phyloP scores from a whole-genome alignment of 2,113 vertebrate species.

The Brachirus orientalis region DNA sequence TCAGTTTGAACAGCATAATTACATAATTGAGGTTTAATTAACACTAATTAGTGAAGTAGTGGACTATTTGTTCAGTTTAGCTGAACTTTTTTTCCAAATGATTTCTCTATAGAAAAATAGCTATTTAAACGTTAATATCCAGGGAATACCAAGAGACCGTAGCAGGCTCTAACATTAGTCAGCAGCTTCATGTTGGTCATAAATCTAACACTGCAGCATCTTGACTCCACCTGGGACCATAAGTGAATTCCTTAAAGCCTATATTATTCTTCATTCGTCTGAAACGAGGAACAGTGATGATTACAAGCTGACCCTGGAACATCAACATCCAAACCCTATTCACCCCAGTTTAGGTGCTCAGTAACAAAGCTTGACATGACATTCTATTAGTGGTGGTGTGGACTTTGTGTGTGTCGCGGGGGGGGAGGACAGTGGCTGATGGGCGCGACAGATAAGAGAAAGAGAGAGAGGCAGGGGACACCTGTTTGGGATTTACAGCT shows the following conservation, averaged over 20 bases:
- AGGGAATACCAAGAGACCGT: slow-evolving; percentile 42
- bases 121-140: slow-evolving; percentile 53
- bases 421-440: slow-evolving; percentile 45
- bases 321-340: too few relatives aligned
- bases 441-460: slow-evolving; percentile 63
- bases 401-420: neutral
- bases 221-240: slow-evolving; percentile 40
- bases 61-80: neutral
- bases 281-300: slow-evolving; percentile 60
- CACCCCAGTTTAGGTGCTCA: slow-evolving; percentile 70
- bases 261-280: slow-evolving; percentile 68
- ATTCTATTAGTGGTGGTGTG: slow-evolving; percentile 64
- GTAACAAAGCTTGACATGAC: slow-evolving; percentile 71
- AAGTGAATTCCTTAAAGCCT: slow-evolving; percentile 47
- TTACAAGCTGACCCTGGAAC: slow-evolving; percentile 60
- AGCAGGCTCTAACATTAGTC: slow-evolving; percentile 54
- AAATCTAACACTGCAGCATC: slow-evolving; percentile 53
- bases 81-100: slow-evolving; percentile 3
- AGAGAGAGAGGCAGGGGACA: slow-evolving; percentile 53
- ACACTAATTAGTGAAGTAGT: too few relatives aligned
- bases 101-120: neutral
- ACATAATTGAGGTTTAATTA: too few relatives aligned
- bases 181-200: slow-evolving; percentile 58
- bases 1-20: too few relatives aligned
- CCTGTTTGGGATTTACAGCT: slow-evolving; percentile 73